Evolutionary conservation across 2,113 vertebrate genomes (phyloP).

Genomic region (Trachemys scripta): DNA sequence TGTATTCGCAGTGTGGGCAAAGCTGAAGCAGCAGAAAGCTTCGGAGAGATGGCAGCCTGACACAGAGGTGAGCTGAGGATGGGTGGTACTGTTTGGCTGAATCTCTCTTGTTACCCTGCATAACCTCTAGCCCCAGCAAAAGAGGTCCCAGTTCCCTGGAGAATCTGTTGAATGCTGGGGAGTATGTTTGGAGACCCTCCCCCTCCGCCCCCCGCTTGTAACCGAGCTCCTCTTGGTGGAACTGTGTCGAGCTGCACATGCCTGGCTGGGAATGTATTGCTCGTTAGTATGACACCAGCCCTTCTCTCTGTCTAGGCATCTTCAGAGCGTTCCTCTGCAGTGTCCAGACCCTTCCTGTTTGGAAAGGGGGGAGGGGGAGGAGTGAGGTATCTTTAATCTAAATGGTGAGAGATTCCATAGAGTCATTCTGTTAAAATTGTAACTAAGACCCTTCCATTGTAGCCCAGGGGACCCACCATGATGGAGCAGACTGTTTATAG

Average conservation of each 20-base stretch:
- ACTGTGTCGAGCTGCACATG: not conserved
- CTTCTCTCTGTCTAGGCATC: not conserved
- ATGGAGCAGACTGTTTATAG: not conserved
- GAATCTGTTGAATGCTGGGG: not conserved
- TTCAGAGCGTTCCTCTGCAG: not conserved
- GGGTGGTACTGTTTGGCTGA: rapidly evolving
- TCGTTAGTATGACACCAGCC: not conserved
- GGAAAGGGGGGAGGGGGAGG: not conserved
- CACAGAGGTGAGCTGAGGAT: conserved; percentile 88
- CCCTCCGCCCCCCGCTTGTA: not conserved
- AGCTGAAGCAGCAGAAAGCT: conserved; percentile 97
- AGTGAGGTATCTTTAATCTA: not conserved
- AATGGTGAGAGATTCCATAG: not conserved
- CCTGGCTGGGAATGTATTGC: not conserved
- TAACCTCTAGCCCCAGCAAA: not conserved
- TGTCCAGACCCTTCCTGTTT: not conserved
- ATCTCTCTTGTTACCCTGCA: not conserved
- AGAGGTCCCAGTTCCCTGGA: not conserved
- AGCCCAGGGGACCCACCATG: not conserved
- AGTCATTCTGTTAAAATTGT: not conserved
- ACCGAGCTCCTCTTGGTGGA: not conserved
- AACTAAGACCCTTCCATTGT: not conserved
- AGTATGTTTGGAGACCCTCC: rapidly evolving
- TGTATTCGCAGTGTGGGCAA: conserved; percentile 91
- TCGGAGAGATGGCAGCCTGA: conserved; percentile 98